Base-by-base conservation (phyloP, 1,140 invertebrate species). In the Trinorchestia longiramus region DNA sequence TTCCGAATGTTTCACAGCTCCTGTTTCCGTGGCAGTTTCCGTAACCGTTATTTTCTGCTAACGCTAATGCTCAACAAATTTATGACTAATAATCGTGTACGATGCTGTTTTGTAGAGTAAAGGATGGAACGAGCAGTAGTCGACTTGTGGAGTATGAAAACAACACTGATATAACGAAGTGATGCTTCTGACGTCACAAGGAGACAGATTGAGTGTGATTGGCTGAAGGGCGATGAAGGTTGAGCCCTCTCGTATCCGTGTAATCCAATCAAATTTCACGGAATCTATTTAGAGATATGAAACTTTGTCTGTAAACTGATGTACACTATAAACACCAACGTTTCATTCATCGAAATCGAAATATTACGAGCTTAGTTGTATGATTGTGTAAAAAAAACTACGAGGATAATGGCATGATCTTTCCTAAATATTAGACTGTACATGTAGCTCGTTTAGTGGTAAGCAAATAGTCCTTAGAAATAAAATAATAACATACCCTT, bases 371-470 rank as follows among this genome's bases (percentile, higher is more conserved):
- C 92, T 94, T 94, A 94, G 92, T 45, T n/a, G 43, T 94, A 94
- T 47, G 92, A 77, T 94, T 47, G 43, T 94, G 92, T 94, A 94
- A 45, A 90, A 23, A 90, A n/a, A 90, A 90, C n/a, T 42, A 11
- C n/a, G 88, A 77, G 28, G 44, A 94, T 11, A 47, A 15, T 40
- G 43, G 43, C 40, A 94, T 45, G 92, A 90, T 90, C 88, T 94
- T 94, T 45, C 92, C 43, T 94, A 94, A 94, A 19, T 94, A 94
- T 94, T 91, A 94, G 92, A 94, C 43, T 94, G 92, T 94, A 94
- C 43, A 94, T 94, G 92, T 94, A 94, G 92, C 40, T 94, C 44
- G 44, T 94, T 47, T 94, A 94, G 40, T 44, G 36, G 45, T 94
- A 94, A 94, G 92, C 44, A 6, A 45, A 94, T 94, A 94, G 92